Conservation (phyloP, 2,888 invertebrate species). For the Dysmachus trigonus region DNA sequence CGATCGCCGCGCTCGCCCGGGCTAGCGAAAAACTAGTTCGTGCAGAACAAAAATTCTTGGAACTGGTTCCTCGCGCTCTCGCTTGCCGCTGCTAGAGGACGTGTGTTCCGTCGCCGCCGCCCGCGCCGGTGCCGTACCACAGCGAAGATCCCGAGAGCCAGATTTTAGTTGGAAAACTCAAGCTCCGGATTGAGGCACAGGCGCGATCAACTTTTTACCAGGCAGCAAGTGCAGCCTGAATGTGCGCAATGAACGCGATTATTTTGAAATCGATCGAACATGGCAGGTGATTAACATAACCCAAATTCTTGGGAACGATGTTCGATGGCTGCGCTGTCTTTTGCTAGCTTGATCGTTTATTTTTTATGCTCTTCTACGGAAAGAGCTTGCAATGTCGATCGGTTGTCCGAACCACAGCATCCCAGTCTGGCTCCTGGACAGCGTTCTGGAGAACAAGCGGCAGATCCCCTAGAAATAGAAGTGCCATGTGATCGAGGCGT, state of each 20-base stretch:
- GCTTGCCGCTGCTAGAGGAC: neutral
- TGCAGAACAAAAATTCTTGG: slow-evolving; percentile 8
- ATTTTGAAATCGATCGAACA: slow-evolving; percentile 44
- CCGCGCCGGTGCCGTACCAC: neutral
- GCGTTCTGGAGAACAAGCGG: neutral
- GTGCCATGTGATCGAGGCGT: neutral
- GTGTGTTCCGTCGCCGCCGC: neutral
- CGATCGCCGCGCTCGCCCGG: neutral
- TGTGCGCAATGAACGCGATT: neutral
- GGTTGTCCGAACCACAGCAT: neutral
- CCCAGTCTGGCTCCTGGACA: neutral
- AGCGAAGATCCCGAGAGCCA: neutral
- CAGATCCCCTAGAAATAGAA: neutral
- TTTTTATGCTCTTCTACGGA: slow-evolving; percentile 16
- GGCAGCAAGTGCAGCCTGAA: neutral
- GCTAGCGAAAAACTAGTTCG: slow-evolving; percentile 22
- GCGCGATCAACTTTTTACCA: neutral
- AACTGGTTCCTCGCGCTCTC: slow-evolving; percentile 2
- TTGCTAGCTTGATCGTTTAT: slow-evolving; percentile 4
- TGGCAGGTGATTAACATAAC: slow-evolving; percentile 45
- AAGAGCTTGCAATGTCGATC: neutral
- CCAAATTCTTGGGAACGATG: slow-evolving; percentile 30
- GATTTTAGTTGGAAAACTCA: neutral
- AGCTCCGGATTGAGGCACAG: neutral
- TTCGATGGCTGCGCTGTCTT: slow-evolving; percentile 2